Evolutionary conservation across 2,113 vertebrate genomes (phyloP), one percentile per base, ranked within the genome.

Genomic region (Hippocampus abdominalis): DNA sequence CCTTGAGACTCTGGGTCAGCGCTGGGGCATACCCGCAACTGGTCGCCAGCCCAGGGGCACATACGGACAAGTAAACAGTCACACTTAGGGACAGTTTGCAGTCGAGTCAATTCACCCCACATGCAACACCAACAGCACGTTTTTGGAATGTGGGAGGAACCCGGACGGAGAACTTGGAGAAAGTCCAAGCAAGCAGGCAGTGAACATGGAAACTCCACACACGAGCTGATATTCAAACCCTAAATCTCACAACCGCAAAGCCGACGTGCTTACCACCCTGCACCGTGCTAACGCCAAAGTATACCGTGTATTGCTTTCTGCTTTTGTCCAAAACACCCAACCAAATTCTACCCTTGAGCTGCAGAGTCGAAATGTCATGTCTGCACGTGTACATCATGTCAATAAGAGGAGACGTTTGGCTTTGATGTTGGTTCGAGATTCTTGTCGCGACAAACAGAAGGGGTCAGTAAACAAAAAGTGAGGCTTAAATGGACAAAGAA

Each of bases 401-500:
- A 20, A 51, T 7, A 51, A 51, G 20, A 46, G 13, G 12, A 15
- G 4, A 51, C 4, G 42, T 21, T 51, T 21, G 20, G 16, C 46
- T 51, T 21, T 21, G 48, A 27, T 25, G 6, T 29, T 59, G 25
- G 6, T 32, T 59, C 11, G 7, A 29, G 15, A n/a, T 59, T 60
- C 57, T 60, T 20, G 27, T 60, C 29, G 16, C 27, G 63, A 11
- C 16, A 71, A 60, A 70, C 68, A 69, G 51, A 69, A 65, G 71
- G 46, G 60, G 71, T 59, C 77, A 48, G 8, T 44, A 61, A 51
- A 8, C 20, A 39, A 54, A 77, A 18, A 64, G 20, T 9, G 21
- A 27, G 36, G 69, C 51, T 79, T 71, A 70, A 80, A 69, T 71
- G 71, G 66, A 73, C 66, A 74, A 23, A 6, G 2, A 79, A 66